Evolutionary conservation across 2,888 invertebrate species (phyloP), one percentile per base, ranked within the genome.

Genomic region (Oegoconia quadripuncta): DNA sequence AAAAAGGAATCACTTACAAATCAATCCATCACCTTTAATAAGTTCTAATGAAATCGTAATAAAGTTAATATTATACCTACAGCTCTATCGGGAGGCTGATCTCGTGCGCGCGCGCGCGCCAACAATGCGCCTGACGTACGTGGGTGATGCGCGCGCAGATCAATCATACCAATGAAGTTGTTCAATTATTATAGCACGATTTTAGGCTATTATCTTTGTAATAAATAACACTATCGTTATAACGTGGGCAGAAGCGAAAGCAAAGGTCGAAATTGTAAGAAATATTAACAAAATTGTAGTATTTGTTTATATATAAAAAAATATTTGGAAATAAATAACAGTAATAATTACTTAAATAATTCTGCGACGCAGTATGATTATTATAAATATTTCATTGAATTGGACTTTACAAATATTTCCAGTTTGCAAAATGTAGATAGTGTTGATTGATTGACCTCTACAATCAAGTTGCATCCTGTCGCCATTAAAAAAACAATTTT

Each of bases 141-240:
- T 77, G 80, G 78, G 78, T 72, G 81, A 76, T 64, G 65, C 64
- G 61, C 68, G 59, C 61, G 49, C 39, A 68, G 59, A 81, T 83
- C 78, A 62, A 82, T 84, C 83, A 78, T 62, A 55, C 51, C 17
- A 73, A 82, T 82, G 67, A 74, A 79, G 74, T 74, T 74, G 75
- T 82, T 73, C 71, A 68, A 74, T 74, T 73, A 74, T 71, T 63
- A 61, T 53, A 55, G 55, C 55, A 60, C 66, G 63, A 71, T 67
- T 69, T 67, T 61, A 57, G 59, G 52, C 60, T 64, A 72, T 64
- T 59, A 69, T 70, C 72, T 74, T 73, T 71, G 62, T 70, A 69
- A 71, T 67, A 68, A 63, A n/a, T n/a, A 59, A 55, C 59, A 64
- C 57, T 52, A 51, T 65, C 58, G 50, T 53, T 53, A 48, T 42